A percentile compares a stretch with the other conserved stretches of the same genome.
Evolutionary conservation across 2,888 invertebrate genomes (phyloP).

Genomic region (Linyphia triangularis): DNA sequence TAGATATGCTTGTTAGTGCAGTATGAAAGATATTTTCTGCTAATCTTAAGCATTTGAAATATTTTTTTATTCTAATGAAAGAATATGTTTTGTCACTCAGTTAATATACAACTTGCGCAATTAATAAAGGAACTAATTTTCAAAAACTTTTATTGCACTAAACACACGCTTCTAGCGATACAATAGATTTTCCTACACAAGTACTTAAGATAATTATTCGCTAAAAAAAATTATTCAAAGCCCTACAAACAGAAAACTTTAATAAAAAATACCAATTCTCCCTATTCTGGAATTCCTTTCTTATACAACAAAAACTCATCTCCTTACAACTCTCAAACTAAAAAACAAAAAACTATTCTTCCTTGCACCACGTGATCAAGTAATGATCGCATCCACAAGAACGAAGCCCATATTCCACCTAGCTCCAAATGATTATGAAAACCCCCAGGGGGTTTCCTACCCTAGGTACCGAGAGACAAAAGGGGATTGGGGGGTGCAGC

Average conservation of each 20-base stretch:
- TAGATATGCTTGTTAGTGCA: too few relatives aligned
- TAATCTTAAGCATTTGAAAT: too few relatives aligned
- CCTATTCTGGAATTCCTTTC: background rate
- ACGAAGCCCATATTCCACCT: background rate
- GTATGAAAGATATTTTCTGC: too few relatives aligned
- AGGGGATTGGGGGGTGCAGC: background rate
- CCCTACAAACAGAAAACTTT: background rate
- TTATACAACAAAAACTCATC: background rate
- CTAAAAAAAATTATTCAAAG: background rate
- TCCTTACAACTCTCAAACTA: background rate
- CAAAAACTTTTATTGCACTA: too few relatives aligned
- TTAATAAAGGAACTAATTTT: too few relatives aligned
- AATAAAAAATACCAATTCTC: background rate
- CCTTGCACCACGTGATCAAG: conserved; percentile 24
- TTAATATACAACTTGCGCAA: too few relatives aligned
- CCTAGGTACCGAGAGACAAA: conserved; percentile 25
- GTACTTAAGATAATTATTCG: background rate
- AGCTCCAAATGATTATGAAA: conserved; percentile 41
- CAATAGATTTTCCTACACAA: too few relatives aligned
- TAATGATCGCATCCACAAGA: conserved; percentile 44
- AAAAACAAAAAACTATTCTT: background rate
- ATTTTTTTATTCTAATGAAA: too few relatives aligned
- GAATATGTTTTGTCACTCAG: too few relatives aligned
- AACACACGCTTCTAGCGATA: too few relatives aligned
- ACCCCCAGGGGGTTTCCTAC: conserved; percentile 12